Percentiles rank a stretch among this genome's conserved stretches.
phyloP scores from a whole-genome alignment of 2,113 vertebrate species.

The Motacilla alba region DNA sequence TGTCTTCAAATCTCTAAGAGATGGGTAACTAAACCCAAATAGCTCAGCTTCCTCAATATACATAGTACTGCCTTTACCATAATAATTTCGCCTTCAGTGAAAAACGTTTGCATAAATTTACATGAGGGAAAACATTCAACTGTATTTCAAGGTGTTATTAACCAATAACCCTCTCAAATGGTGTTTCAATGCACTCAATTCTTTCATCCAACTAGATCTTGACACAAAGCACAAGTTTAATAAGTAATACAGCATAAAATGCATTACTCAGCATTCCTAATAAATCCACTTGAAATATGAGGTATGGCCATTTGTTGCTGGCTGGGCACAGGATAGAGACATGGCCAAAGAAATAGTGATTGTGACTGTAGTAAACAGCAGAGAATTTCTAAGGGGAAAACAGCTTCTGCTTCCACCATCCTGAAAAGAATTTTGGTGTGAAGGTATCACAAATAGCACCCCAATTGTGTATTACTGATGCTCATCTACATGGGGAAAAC shows the following conservation, averaged over 20 bases:
- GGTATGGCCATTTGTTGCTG: background rate
- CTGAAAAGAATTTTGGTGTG: background rate
- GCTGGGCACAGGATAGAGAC: background rate
- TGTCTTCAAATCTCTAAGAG: background rate
- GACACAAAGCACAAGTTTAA: background rate
- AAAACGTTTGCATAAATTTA: background rate
- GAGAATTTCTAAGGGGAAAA: background rate
- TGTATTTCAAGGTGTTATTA: constrained; percentile 4
- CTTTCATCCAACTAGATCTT: background rate
- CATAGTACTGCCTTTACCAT: background rate
- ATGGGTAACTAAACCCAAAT: background rate
- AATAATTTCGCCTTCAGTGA: background rate
- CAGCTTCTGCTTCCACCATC: background rate
- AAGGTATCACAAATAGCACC: background rate
- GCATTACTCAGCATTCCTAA: background rate
- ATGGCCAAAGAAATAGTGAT: background rate
- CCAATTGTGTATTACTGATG: background rate
- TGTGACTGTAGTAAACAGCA: rapidly evolving
- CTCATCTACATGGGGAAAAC: background rate
- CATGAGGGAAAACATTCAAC: background rate
- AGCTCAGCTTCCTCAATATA: background rate
- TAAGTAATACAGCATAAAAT: background rate
- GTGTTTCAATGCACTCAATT: background rate
- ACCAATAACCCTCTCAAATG: constrained; percentile 11
- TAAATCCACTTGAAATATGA: background rate